phyloP scores from a whole-genome alignment of 2,888 invertebrate genomes.

The Invenusta paracnida region DNA sequence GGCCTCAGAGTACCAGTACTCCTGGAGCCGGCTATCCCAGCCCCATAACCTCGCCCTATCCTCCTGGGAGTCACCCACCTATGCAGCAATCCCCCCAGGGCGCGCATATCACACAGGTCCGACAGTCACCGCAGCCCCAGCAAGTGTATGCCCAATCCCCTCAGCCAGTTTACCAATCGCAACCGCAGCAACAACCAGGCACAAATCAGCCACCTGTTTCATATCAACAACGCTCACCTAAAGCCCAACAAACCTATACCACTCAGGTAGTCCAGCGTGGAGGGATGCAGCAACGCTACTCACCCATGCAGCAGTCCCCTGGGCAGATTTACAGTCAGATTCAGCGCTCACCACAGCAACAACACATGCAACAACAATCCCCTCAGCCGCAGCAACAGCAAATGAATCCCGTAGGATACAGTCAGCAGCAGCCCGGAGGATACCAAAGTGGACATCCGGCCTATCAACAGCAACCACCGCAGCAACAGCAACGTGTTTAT shows the following conservation, averaged over 20 bases:
- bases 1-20: not conserved
- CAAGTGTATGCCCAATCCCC: not conserved
- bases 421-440: not conserved
- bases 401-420: not conserved
- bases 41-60: constrained; percentile 5
- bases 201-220: not conserved
- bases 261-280: constrained; percentile 1
- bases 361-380: not conserved
- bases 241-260: not conserved
- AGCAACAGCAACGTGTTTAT: not conserved
- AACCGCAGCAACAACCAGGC: too few species aligned
- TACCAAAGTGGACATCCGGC: not conserved
- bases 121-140: constrained; percentile 5
- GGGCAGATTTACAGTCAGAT: not conserved
- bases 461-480: not conserved
- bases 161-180: not conserved
- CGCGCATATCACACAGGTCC: not conserved
- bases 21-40: constrained; percentile 12
- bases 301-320: constrained; percentile 15
- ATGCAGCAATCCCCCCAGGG: constrained; percentile 4
- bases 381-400: not conserved
- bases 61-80: not conserved
- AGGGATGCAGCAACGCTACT: constrained; percentile 15
- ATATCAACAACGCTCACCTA: not conserved
- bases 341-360: not conserved